Evolutionary conservation across 2,797 vertebrate species (phyloP), one percentile per base, ranked within the genome.

Genomic region (Sciaenops ocellatus): DNA sequence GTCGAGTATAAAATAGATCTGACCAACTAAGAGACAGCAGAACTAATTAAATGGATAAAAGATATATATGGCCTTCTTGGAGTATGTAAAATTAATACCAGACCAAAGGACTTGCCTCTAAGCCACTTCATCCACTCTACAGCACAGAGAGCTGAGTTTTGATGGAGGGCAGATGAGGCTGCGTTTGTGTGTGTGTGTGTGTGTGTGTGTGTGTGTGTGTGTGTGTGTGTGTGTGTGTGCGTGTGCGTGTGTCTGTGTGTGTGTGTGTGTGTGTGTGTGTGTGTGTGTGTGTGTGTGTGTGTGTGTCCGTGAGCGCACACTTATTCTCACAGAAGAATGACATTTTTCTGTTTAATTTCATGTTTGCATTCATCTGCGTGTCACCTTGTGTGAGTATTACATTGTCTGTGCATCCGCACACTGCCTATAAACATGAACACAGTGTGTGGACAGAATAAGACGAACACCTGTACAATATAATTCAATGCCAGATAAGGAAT

Each of bases 21-120:
- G 80, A 90, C 87, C 84, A 89, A 89, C 83, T 83, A 79, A 66
- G 76, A 93, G 86, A 91, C 90, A 92, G 90, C 79, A 89, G 80
- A 89, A 90, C 88, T 94, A 93, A 94, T 94, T 91, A 94, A 94
- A 94, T 78, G 71, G 89, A 92, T 91, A 88, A 93, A 92, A 94
- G 83, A 94, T 94, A 90, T 91, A 92, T 92, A 90, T 80, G 86
- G 75, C 78, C 85, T 90, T 83, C 80, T 89, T 76, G 62, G 79
- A 86, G 69, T 86, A 87, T 94, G 88, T 91, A 85, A 94, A 90
- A 95, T 94, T 91, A 91, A 94, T 93, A 92, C 59, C 72, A 89
- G 88, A 88, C 85, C 88, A 86, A 84, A 89, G 82, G 79, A 90
- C 81, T 83, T 81, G 90, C 87, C 89, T 91, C 70, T 68, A 46